Conservation (phyloP, 2,888 invertebrate species). For the Synanthedon andrenaeformis region DNA sequence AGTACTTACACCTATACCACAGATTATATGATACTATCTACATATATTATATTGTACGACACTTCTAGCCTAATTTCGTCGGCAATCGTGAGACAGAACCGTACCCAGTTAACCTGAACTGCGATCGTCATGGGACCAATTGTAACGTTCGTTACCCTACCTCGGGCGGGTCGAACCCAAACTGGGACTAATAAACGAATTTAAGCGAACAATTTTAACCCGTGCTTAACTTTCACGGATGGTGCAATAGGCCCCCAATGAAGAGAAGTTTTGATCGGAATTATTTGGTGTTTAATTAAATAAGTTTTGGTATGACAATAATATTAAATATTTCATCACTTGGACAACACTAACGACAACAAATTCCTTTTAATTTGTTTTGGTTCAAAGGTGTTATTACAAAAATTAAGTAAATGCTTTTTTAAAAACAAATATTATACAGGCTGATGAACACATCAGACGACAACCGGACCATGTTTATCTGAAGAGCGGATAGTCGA, state of each 20-base stretch:
- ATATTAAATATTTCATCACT: too few species aligned
- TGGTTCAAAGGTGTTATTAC: too few species aligned
- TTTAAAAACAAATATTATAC: too few species aligned
- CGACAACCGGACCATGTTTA: too few species aligned
- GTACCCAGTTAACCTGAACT: constrained; percentile 43
- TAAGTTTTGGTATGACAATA: constrained; percentile 17
- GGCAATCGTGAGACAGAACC: constrained; percentile 26
- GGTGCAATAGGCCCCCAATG: constrained; percentile 19
- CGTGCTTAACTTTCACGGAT: constrained; percentile 39
- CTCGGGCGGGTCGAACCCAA: constrained; percentile 12
- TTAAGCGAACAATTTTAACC: constrained; percentile 61
- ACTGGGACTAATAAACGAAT: constrained; percentile 54
- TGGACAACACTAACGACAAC: too few species aligned
- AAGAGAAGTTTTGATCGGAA: constrained; percentile 26
- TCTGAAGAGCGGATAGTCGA: too few species aligned
- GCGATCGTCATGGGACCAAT: constrained; percentile 52
- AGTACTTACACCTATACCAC: too few species aligned
- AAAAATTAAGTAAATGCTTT: too few species aligned
- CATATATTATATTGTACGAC: constrained; percentile 12
- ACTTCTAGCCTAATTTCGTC: constrained; percentile 39
- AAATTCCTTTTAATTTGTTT: too few species aligned
- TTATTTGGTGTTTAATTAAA: constrained; percentile 26
- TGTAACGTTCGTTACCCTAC: constrained; percentile 40
- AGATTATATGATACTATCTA: too few species aligned
- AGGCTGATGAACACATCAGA: too few species aligned